These are phyloP conservation scores for Ctenopoma multispine DNA, from an alignment of 2,797 vertebrate genomes.

Conservation along the genomic window DNA sequence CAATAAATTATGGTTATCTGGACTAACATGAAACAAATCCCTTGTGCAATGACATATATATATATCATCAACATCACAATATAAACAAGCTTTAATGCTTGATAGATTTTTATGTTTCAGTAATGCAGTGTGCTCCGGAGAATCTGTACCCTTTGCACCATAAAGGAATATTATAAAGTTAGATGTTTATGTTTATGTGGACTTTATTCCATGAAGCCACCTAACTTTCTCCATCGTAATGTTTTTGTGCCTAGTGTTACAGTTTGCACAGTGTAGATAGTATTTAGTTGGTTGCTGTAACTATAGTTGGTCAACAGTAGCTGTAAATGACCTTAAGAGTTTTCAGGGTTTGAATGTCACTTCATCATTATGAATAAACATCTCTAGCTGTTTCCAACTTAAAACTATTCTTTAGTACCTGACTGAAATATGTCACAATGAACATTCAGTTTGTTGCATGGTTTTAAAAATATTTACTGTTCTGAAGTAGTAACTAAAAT, in stretches of 20 bases:
- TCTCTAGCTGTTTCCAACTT: neutral
- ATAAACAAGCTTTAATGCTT: neutral
- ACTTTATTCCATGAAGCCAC: slow-evolving; percentile 51
- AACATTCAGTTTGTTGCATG: neutral
- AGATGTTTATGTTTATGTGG: slow-evolving; percentile 17
- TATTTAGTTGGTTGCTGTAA: neutral
- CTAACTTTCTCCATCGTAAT: neutral
- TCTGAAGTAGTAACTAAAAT: too few species aligned
- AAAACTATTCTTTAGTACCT: neutral
- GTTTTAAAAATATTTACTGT: neutral
- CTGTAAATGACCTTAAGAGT: neutral
- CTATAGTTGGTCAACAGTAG: neutral
- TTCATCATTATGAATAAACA: neutral
- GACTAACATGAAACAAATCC: slow-evolving; percentile 17
- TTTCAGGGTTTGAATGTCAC: neutral
- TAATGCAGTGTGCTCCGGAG: slow-evolving; percentile 16
- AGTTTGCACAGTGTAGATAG: neutral
- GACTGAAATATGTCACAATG: too few species aligned
- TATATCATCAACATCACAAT: neutral
- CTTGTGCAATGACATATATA: slow-evolving; percentile 15
- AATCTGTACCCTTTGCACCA: slow-evolving; percentile 23
- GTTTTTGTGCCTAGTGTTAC: slow-evolving; percentile 8
- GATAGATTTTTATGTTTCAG: slow-evolving; percentile 23
- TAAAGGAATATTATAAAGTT: slow-evolving; percentile 18
- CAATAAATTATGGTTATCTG: slow-evolving; percentile 17